A percentile compares a stretch with the other conserved stretches of the same genome.
Evolutionary conservation across 2,888 invertebrate species (phyloP).

Genomic region (Pogonocherus hispidulus): DNA sequence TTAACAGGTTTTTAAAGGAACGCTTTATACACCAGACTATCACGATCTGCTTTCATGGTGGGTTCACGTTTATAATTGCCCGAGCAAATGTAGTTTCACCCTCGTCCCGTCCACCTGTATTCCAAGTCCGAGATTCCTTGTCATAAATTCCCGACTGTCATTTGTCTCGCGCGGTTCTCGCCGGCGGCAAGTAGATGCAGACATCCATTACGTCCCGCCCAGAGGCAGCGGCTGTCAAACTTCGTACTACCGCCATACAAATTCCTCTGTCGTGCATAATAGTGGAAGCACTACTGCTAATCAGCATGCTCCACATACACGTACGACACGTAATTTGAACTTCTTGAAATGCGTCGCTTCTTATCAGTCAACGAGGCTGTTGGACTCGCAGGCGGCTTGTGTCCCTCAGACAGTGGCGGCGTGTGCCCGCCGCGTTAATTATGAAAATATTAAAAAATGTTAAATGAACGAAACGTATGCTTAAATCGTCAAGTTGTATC

Average conservation of each 20-base stretch:
- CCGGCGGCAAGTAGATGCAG: not conserved
- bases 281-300: not conserved
- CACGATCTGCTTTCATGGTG: too few species aligned
- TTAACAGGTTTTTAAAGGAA: not conserved
- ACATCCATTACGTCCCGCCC: not conserved
- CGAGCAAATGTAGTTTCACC: not conserved
- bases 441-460: too few species aligned
- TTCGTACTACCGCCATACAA: not conserved
- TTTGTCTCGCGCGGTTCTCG: not conserved
- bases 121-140: not conserved
- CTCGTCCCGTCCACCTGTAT: not conserved
- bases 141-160: not conserved
- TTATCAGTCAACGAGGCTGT: conserved; percentile 41
- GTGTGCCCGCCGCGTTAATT: too few species aligned
- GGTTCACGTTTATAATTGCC: too few species aligned
- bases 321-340: conserved; percentile 45
- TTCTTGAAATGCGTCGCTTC: conserved; percentile 39
- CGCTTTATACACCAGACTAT: too few species aligned
- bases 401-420: not conserved
- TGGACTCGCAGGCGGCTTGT: conserved; percentile 24
- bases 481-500: too few species aligned
- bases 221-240: not conserved
- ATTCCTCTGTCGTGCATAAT: too few species aligned
- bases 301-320: conserved; percentile 7
- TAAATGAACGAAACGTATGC: too few species aligned